Evolutionary conservation across 2,113 vertebrate species (phyloP).

Genomic region (Fukomys damarensis): DNA sequence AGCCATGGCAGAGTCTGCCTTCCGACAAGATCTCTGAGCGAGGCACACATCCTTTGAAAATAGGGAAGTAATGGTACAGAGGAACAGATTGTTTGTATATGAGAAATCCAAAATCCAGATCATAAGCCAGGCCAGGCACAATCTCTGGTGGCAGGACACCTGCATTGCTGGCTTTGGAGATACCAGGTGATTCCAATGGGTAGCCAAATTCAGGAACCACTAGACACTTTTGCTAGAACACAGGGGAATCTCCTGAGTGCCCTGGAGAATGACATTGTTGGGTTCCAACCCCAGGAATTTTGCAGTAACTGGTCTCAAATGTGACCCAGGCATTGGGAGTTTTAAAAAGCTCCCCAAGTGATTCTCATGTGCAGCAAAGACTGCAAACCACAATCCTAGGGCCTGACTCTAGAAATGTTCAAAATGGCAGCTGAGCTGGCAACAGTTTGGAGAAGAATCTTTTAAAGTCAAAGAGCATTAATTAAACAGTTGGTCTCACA

Average conservation of each 20-base stretch:
- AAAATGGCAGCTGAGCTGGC: not conserved
- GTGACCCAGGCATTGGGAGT: not conserved
- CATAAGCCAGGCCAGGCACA: not conserved
- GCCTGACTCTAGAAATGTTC: not conserved
- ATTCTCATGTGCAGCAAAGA: not conserved
- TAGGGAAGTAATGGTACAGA: not conserved
- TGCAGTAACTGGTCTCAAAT: not conserved
- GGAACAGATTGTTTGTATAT: not conserved
- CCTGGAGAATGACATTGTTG: not conserved
- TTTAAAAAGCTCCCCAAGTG: not conserved
- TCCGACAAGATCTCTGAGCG: not conserved
- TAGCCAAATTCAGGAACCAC: not conserved
- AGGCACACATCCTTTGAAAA: not conserved
- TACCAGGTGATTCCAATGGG: not conserved
- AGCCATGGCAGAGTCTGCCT: not conserved
- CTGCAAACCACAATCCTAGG: not conserved
- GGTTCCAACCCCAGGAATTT: not conserved
- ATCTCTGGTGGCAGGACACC: not conserved
- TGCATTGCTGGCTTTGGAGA: not conserved
- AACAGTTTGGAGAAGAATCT: not conserved
- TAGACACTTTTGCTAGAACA: too few species aligned
- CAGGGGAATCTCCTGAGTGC: not conserved
- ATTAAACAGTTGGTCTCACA: slow-evolving; percentile 57
- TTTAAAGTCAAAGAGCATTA: not conserved
- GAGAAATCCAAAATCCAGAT: not conserved